phyloP scores from a whole-genome alignment of 2,888 invertebrate species.

The Colostygia pectinataria region DNA sequence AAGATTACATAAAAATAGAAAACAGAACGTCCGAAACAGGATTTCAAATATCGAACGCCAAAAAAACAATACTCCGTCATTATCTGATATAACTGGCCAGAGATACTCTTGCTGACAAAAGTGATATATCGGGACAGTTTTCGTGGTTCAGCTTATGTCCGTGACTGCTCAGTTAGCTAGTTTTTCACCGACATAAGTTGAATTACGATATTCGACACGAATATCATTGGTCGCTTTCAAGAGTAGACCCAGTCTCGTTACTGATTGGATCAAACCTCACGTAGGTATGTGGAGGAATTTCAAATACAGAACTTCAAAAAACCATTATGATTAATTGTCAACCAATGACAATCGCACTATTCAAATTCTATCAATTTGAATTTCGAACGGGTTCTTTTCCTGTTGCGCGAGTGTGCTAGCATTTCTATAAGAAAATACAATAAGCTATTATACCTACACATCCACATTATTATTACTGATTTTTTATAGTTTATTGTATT shows the following conservation, averaged over 20 bases:
- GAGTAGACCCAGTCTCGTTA: no score
- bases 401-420: constrained; percentile 60
- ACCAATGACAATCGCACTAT: constrained; percentile 78
- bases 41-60: constrained; percentile 39
- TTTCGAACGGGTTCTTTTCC: constrained; percentile 76
- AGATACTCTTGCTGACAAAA: no score
- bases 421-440: constrained; percentile 65
- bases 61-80: constrained; percentile 41
- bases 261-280: constrained; percentile 57
- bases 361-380: constrained; percentile 77
- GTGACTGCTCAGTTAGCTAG: no score
- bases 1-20: constrained; percentile 41
- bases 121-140: no score
- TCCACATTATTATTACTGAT: constrained; percentile 28
- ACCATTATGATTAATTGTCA: constrained; percentile 80
- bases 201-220: no score
- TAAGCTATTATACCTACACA: constrained; percentile 56
- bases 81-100: constrained; percentile 55
- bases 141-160: no score
- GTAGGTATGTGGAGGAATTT: constrained; percentile 68
- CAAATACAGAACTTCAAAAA: constrained; percentile 51
- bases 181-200: no score
- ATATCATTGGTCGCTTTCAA: no score
- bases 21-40: constrained; percentile 39
- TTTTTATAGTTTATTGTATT: constrained; percentile 44